Base-by-base conservation (phyloP, 1,140 invertebrate genomes). In the Listronotus oregonensis region DNA sequence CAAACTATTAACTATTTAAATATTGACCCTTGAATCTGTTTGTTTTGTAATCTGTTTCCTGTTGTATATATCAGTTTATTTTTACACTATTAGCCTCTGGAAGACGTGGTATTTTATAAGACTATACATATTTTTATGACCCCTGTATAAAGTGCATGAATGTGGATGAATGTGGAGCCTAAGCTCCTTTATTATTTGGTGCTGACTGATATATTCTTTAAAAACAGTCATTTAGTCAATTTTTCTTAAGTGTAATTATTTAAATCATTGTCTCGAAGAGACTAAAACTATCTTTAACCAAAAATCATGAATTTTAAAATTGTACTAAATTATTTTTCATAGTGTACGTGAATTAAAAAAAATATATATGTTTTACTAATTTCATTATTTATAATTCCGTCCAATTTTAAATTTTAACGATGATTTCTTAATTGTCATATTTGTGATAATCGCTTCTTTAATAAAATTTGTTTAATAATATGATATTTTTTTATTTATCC, bases 371-470 rank as follows among this genome's bases (percentile, higher is more conserved):
- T 6, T 17, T 44, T 37, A 49, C 31, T 64, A 64, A 64, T 42
- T 55, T 52, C 54, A 65, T 51, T 70, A 72, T 66, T 65, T 70
- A 58, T 71, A 50, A 71, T 68, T 54, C 50, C 32, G 49, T 67
- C 64, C 58, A 64, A 56, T 62, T 69, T 67, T 71, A 60, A 67
- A 31, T 31, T 72, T 66, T 73, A 74, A 75, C 68, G 71, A 71
- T 72, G 66, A 73, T 69, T 72, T 64, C 69, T 70, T 72, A 75
- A 75, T 73, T 75, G 74, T 74, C 71, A 74, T 74, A 68, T 71
- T 75, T 77, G 75, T 77, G 75, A 77, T 77, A 77, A 77, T 74
- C 71, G 74, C 73, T 77, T 77, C 73, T 73, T 74, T 75, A 74
- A 77, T 73, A 74, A 75, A 75, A 54, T 65, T 73, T 74, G 69